A percentile compares a stretch with the other conserved stretches of the same genome.
These are phyloP conservation scores for Coecobrya sp. DNA, from an alignment of 2,888 invertebrate species.

Conservation along the genomic window DNA sequence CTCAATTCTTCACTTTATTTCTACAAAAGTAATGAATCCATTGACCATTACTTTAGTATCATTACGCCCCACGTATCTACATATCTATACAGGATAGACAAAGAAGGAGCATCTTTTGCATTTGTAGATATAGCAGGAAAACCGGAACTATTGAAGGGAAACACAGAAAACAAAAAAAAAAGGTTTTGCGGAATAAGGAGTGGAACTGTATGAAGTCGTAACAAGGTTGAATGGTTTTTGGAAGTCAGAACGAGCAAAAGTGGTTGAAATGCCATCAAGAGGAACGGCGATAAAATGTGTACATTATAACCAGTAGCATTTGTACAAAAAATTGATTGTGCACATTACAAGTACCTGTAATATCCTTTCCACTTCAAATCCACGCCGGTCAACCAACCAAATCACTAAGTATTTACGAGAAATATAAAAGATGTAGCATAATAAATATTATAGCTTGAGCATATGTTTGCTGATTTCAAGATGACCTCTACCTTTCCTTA, in stretches of 20 bases:
- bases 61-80: too few relatives aligned
- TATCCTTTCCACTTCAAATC: neutral
- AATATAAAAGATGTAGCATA: neutral
- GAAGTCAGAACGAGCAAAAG: conserved; percentile 24
- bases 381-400: neutral
- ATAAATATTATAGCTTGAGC: neutral
- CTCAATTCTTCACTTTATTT: conserved; percentile 40
- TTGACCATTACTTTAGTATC: conserved; percentile 50
- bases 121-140: neutral
- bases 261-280: conserved; percentile 78
- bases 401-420: neutral
- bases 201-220: conserved; percentile 46
- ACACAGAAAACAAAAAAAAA: neutral
- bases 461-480: neutral
- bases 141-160: neutral
- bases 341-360: neutral
- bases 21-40: conserved; percentile 45
- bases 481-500: conserved; percentile 13
- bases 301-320: conserved; percentile 35
- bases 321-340: conserved; percentile 53
- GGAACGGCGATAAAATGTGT: conserved; percentile 76
- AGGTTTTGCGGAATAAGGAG: neutral
- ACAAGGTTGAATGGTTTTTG: conserved; percentile 53
- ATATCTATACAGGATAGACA: too few relatives aligned
- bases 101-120: neutral